Conservation (phyloP, 2,888 invertebrate species). For the Oligia strigilis region DNA sequence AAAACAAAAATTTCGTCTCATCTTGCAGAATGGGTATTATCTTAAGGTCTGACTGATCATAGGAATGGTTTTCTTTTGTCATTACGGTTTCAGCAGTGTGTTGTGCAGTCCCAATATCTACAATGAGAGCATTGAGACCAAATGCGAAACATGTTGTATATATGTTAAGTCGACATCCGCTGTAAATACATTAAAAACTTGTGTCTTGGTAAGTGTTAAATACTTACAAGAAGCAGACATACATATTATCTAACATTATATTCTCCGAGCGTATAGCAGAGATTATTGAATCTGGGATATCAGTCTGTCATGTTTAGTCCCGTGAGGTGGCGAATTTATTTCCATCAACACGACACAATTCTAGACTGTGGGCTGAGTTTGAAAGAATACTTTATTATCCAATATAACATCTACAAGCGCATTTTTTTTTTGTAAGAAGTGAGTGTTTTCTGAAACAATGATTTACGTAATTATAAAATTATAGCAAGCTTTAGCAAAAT, state of each 20-base stretch:
- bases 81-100: neutral
- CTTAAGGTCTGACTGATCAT: neutral
- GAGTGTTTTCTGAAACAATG: neutral
- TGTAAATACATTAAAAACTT: neutral
- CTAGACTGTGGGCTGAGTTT: neutral
- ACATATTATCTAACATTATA: neutral
- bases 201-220: neutral
- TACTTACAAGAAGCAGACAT: neutral
- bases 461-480: neutral
- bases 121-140: neutral
- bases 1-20: neutral
- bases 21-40: neutral
- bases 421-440: neutral
- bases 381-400: neutral
- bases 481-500: neutral
- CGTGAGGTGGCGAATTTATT: neutral
- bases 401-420: neutral
- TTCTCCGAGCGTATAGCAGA: neutral
- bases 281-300: neutral
- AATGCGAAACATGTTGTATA: neutral
- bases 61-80: neutral
- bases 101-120: neutral
- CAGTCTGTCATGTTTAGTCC: neutral
- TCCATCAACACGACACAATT: neutral
- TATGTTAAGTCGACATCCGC: no score